Evolutionary conservation across 2,113 vertebrate species (phyloP).

Genomic region (Phylloscopus trochiloides): DNA sequence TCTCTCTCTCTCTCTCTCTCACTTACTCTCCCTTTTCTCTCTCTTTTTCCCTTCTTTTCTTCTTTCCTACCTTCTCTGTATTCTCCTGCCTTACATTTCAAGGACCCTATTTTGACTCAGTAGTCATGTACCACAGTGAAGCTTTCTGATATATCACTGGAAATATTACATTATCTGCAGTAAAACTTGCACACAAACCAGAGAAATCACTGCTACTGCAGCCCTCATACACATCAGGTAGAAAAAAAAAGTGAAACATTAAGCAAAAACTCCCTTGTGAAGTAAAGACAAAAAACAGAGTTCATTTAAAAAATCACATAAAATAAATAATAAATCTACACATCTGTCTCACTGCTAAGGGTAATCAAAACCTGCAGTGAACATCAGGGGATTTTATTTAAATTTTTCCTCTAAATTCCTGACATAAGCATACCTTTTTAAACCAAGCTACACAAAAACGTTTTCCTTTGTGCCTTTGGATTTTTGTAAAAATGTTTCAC

Average conservation of each 20-base stretch:
- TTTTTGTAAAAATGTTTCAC: neutral
- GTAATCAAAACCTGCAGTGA: neutral
- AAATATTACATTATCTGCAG: neutral
- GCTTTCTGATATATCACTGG: neutral
- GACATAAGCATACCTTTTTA: neutral
- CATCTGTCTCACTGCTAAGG: neutral
- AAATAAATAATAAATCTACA: neutral
- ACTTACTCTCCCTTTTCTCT: too few relatives aligned
- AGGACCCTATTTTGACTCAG: neutral
- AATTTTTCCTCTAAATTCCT: neutral
- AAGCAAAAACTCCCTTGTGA: fast-evolving
- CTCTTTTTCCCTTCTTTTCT: too few relatives aligned
- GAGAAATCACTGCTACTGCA: neutral
- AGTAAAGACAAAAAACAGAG: fast-evolving
- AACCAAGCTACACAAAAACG: fast-evolving
- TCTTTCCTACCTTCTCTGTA: neutral
- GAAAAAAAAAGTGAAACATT: neutral
- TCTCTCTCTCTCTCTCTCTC: too few relatives aligned
- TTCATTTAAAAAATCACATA: neutral
- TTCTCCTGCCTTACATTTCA: neutral
- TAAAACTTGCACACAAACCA: neutral
- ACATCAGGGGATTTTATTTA: neutral
- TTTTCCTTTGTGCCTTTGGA: neutral
- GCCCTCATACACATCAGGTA: neutral
- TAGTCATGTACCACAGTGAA: neutral